phyloP scores from a whole-genome alignment of 2,888 invertebrate genomes.

The Corythucha ciliata region DNA sequence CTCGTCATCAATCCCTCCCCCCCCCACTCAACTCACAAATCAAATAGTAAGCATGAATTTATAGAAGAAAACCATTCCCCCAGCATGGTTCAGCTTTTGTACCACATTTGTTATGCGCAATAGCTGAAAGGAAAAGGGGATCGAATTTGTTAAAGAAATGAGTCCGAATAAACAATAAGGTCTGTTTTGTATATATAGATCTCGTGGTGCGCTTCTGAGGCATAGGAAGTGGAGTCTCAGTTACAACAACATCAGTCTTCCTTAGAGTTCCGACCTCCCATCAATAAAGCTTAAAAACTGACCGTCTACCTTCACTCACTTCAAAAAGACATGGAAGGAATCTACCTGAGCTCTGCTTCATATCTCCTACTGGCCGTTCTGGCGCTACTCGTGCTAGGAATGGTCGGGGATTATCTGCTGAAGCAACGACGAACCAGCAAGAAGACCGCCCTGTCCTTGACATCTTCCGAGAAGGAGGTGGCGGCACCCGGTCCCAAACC shows the following conservation, averaged over 20 bases:
- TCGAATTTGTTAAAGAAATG: conserved; percentile 31
- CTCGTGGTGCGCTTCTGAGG: conserved; percentile 11
- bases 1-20: too few relatives aligned
- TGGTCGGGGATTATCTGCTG: conserved; percentile 16
- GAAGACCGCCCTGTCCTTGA: not conserved
- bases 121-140: conserved; percentile 29
- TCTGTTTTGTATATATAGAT: conserved; percentile 28
- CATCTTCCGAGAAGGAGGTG: conserved; percentile 36
- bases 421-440: conserved; percentile 8
- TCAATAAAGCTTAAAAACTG: conserved; percentile 1
- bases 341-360: conserved; percentile 30
- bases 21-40: too few relatives aligned
- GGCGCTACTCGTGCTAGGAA: conserved; percentile 17
- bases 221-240: conserved; percentile 31
- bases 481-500: conserved; percentile 47
- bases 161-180: conserved; percentile 27
- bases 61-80: too few relatives aligned
- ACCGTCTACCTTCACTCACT: not conserved
- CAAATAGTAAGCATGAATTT: too few relatives aligned
- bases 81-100: too few relatives aligned
- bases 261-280: not conserved
- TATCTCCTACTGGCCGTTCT: conserved; percentile 29
- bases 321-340: conserved; percentile 24
- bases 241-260: conserved; percentile 26
- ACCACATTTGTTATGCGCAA: conserved; percentile 17